A percentile compares a stretch with the other conserved stretches of the same genome.
phyloP scores from a whole-genome alignment of 2,888 invertebrate genomes.

The Pomacea canaliculata region DNA sequence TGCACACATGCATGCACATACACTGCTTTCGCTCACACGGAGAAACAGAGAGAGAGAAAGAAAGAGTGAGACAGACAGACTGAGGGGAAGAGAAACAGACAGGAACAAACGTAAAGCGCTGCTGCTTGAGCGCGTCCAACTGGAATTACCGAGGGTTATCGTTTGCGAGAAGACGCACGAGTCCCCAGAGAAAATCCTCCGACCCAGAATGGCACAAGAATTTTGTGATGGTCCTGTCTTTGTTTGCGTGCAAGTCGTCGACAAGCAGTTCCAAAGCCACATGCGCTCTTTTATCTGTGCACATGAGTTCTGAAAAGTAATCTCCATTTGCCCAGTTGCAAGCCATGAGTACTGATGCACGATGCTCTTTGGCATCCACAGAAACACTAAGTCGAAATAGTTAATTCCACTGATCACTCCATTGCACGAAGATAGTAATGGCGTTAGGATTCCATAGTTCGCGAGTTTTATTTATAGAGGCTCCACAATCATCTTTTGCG shows the following conservation, averaged over 20 bases:
- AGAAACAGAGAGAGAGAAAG: too few species aligned
- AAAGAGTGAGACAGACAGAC: too few species aligned
- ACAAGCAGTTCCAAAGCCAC: conserved; percentile 66
- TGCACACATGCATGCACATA: too few species aligned
- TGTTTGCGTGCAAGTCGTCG: conserved; percentile 67
- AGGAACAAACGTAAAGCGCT: too few species aligned
- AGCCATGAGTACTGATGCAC: conserved; percentile 40
- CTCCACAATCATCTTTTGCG: too few species aligned
- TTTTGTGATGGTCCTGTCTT: conserved; percentile 62
- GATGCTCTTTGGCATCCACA: conserved; percentile 30
- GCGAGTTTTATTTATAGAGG: too few species aligned
- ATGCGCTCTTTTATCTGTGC: conserved; percentile 56
- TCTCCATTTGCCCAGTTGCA: conserved; percentile 62
- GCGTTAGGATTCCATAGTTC: not conserved
- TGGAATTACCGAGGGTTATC: conserved; percentile 59
- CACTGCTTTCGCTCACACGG: too few species aligned
- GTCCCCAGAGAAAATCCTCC: conserved; percentile 67
- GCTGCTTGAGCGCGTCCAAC: too few species aligned
- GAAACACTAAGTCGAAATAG: conserved; percentile 16
- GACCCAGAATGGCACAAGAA: conserved; percentile 67
- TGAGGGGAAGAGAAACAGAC: too few species aligned
- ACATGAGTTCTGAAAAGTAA: conserved; percentile 61
- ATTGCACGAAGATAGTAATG: not conserved
- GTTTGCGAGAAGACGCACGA: conserved; percentile 63
- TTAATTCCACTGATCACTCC: conserved; percentile 6